Evolutionary conservation across 2,888 invertebrate genomes (phyloP), one percentile per base, ranked within the genome.

Genomic region (Galeopsomyia nigrocyanea): DNA sequence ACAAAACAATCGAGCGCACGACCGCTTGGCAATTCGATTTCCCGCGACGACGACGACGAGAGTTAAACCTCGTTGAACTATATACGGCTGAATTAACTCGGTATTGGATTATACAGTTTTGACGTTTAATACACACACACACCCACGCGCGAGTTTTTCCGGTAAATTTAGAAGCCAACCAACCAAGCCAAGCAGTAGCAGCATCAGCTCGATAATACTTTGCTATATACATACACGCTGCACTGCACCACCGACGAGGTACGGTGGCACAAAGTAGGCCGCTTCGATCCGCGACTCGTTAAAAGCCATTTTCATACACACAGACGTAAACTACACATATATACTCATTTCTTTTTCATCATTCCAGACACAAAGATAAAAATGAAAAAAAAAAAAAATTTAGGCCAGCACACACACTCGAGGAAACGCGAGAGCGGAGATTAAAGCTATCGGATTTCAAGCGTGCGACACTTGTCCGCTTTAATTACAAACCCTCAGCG

Each of bases 391-490:
- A 7, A 31, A 7, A 31, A 3, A 31, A 31, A 31, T 31, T 31
- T 10, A 39, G 39, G 39, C 39, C 10, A 3, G 39, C 7, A 10
- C 10, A 3, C 10, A 10, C 10, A 7, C 13, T 10, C 7, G 39
- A 10, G 39, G 39, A 3, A 39, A 10, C 39, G 39, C 39, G 7
- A 3, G 31, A 39, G 39, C 39, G 39, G 13, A 39, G 39, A 39
- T 10, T 3, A 39, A 39, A 39, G 39, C 39, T 73, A 66, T 73
- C 69, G 66, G 73, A 70, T 73, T 69, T 69, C 73, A 73, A 31
- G 57, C 67, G 57, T 10, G 13, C 39, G 39, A 39, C 39, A 31
- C 31, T 31, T 31, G 31, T 31, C 31, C 7, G 31, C 31, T 31
- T 31, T 31, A 31, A 31, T 31, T 31, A 31, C 31, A 31, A 31